Evolutionary conservation across 2,113 vertebrate genomes (phyloP), one percentile per base, ranked within the genome.

Genomic region (Raja brachyura): DNA sequence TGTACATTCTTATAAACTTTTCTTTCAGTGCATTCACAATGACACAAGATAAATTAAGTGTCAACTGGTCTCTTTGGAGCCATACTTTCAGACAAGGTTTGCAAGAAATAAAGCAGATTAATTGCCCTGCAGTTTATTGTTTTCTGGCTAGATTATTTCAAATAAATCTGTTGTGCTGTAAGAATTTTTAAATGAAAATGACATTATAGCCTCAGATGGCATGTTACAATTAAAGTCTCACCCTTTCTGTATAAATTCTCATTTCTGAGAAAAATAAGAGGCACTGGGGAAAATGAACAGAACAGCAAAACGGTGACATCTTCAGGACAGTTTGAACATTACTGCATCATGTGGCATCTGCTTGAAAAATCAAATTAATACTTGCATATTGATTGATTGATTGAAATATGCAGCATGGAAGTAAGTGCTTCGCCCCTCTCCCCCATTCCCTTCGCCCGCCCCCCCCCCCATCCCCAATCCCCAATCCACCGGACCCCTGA

Each of bases 271-370:
- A 70, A 90, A 90, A 33, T 83, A 83, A 61, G 28, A 59, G 59
- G 9, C 33, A 14, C 25, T 25, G 33, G 66, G 10, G 39, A 9
- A 54, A 73, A 28, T 92, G 66, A 28, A 48, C 63, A 73, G 66
- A 73, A 54, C 68, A 92, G 90, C 22, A 68, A 9, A 73, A 92
- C 25, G 54, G 66, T 73, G 90, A 92, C 90, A 92, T 25, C 90
- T 73, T 73, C 39, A 92, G 90, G 90, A 92, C n/a, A 28, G 10
- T 11, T 54, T 31, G 20, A 92, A 28, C 22, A 92, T 74, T 73
- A 54, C 63, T 11, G 8, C 56, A 73, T 1, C 66, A 54, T 74
- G 90, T 48, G 10, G 33, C 5, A 39, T 39, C 59, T 9, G 14
- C 31, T 5, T 18, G n/a, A 0, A 74, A 73, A 92, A 74, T 33